A percentile compares a stretch with the other conserved stretches of the same genome.
These are phyloP conservation scores for Holothuria leucospilota DNA, from an alignment of 53 echinoderm and acorn worm genomes.

Conservation along the genomic window DNA sequence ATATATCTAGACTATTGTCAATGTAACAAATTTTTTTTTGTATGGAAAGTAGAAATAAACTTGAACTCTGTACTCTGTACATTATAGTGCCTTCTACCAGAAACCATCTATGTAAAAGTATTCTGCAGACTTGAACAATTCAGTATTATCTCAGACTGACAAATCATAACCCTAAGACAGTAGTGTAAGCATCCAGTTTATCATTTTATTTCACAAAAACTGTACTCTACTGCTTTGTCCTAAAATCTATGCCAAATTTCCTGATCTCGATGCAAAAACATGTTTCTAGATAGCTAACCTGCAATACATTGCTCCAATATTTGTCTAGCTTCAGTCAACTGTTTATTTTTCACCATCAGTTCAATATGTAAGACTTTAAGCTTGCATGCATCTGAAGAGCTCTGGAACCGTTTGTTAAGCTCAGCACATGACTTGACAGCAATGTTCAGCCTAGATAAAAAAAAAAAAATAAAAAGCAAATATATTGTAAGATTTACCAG, in stretches of 20 bases:
- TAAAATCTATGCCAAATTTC: no score
- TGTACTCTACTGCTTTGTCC: background rate
- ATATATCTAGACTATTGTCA: no score
- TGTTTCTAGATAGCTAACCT: constrained; percentile 46
- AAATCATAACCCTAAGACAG: no score
- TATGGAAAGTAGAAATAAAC: no score
- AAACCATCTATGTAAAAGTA: no score
- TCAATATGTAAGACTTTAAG: constrained; percentile 80
- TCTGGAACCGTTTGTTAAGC: constrained; percentile 64
- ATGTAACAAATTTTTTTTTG: no score
- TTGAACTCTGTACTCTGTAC: no score
- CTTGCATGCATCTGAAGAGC: constrained; percentile 57
- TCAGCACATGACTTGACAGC: constrained; percentile 64
- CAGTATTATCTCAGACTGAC: no score
- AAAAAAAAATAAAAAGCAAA: background rate
- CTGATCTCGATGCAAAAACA: no score
- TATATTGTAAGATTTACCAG: no score
- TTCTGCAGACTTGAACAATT: no score
- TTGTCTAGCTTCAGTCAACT: constrained; percentile 59
- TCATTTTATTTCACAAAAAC: background rate
- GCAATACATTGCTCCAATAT: constrained; percentile 67
- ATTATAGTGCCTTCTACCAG: no score
- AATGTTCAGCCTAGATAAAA: constrained; percentile 61
- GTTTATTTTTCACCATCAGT: constrained; percentile 71
- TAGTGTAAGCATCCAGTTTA: background rate